Percentiles rank a stretch among this genome's conserved stretches.
These are phyloP conservation scores for Chloropsis cyanopogon DNA, from an alignment of 2,113 vertebrate genomes.

Conservation along the genomic window DNA sequence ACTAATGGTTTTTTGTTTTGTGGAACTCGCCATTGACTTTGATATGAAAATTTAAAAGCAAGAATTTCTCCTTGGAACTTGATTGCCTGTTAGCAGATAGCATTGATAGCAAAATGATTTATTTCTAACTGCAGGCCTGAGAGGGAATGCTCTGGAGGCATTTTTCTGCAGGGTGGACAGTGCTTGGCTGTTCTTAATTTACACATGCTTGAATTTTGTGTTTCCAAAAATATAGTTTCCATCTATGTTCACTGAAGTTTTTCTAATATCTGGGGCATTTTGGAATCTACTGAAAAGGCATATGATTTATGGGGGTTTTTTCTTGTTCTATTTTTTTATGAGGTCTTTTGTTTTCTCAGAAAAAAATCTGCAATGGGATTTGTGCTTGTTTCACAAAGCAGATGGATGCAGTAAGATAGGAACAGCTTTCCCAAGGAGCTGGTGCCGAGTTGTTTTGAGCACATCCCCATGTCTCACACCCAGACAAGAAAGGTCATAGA, in stretches of 20 bases:
- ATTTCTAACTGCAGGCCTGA: not conserved
- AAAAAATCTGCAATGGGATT: not conserved
- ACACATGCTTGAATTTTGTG: slow-evolving; percentile 5
- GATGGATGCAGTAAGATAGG: not conserved
- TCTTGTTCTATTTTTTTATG: not conserved
- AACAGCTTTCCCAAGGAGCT: slow-evolving; percentile 6
- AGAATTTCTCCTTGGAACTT: not conserved
- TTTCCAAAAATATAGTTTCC: slow-evolving; percentile 34
- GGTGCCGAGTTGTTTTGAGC: not conserved
- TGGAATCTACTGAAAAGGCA: not conserved
- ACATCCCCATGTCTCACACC: not conserved
- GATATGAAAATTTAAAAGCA: not conserved
- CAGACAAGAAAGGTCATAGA: not conserved
- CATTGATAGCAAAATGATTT: not conserved
- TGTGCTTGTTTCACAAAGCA: not conserved
- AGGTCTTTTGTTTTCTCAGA: not conserved
- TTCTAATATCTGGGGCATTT: not conserved
- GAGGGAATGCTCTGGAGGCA: not conserved
- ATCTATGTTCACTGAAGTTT: not conserved
- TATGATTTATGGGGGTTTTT: not conserved
- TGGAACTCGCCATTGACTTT: not conserved
- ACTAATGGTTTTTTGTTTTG: not conserved
- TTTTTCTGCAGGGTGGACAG: not conserved
- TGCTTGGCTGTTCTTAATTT: slow-evolving; percentile 25
- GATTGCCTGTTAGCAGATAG: not conserved